A percentile compares a stretch with the other conserved stretches of the same genome.
Conservation (phyloP, 2,113 vertebrate genomes). For the Corapipo altera region DNA sequence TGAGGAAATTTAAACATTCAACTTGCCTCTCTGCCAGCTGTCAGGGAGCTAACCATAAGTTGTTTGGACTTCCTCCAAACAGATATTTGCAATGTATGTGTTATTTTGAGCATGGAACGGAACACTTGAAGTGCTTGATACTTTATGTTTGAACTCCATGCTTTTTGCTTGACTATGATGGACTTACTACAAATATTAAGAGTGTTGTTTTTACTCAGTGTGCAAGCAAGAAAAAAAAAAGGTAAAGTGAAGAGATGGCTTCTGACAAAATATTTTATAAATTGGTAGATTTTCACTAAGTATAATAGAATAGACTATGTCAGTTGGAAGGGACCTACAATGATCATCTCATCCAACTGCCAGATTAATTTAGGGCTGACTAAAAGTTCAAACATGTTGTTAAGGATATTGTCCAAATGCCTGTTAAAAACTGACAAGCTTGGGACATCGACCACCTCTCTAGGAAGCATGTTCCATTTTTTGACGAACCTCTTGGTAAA, state of each 20-base stretch:
- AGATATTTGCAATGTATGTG: background rate
- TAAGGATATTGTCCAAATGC: background rate
- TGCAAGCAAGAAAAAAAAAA: background rate
- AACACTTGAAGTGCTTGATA: background rate
- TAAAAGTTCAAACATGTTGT: background rate
- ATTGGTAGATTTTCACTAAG: background rate
- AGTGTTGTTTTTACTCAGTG: background rate
- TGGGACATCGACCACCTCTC: background rate
- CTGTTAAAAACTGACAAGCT: background rate
- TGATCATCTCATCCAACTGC: background rate
- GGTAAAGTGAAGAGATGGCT: background rate
- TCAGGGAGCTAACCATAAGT: background rate
- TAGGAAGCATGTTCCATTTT: background rate
- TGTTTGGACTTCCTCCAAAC: background rate
- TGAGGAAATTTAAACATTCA: background rate
- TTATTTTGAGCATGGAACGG: background rate
- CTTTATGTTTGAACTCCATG: background rate
- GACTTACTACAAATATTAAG: background rate
- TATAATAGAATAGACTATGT: background rate
- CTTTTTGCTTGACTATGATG: background rate
- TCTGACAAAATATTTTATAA: background rate
- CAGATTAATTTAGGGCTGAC: background rate
- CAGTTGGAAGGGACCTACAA: background rate
- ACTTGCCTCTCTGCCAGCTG: background rate
- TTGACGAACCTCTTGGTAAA: fast-evolving